phyloP scores from a whole-genome alignment of 2,888 invertebrate genomes.

The Trilocha varians region DNA sequence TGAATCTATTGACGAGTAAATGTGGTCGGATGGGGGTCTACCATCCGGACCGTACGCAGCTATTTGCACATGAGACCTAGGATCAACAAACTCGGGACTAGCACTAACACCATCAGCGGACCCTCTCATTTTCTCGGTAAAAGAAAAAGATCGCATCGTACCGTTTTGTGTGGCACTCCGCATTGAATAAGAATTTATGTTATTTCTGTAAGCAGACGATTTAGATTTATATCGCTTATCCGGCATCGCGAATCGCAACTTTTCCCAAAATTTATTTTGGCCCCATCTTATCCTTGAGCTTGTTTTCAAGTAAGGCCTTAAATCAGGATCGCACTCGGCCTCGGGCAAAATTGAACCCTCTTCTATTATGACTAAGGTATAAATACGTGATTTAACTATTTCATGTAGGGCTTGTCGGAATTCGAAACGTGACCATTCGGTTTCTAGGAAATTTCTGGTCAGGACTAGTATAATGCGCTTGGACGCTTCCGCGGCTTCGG shows the following conservation, averaged over 20 bases:
- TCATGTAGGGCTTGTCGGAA: slow-evolving; percentile 92
- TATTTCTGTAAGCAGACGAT: slow-evolving; percentile 79
- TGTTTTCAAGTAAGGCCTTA: slow-evolving; percentile 90
- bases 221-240: slow-evolving; percentile 71
- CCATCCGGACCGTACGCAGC: slow-evolving; percentile 67
- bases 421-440: slow-evolving; percentile 94
- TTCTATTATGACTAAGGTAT: slow-evolving; percentile 89
- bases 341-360: slow-evolving; percentile 86
- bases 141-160: slow-evolving; percentile 74
- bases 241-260: slow-evolving; percentile 90
- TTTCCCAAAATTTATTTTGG: slow-evolving; percentile 95
- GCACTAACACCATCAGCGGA: slow-evolving; percentile 68
- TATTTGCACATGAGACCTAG: slow-evolving; percentile 47
- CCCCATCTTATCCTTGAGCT: slow-evolving; percentile 89
- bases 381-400: slow-evolving; percentile 85
- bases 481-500: slow-evolving; percentile 92
- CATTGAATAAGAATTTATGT: slow-evolving; percentile 89
- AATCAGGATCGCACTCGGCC: slow-evolving; percentile 88
- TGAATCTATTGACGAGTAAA: slow-evolving; percentile 92
- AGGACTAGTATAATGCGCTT: slow-evolving; percentile 89
- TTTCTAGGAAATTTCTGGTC: slow-evolving; percentile 90
- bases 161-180: slow-evolving; percentile 75
- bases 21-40: slow-evolving; percentile 88
- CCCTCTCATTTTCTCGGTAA: slow-evolving; percentile 64
- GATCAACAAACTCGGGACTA: slow-evolving; percentile 74